Base-by-base conservation (phyloP, 1,140 invertebrate genomes). In the Drosophila tropicalis region DNA sequence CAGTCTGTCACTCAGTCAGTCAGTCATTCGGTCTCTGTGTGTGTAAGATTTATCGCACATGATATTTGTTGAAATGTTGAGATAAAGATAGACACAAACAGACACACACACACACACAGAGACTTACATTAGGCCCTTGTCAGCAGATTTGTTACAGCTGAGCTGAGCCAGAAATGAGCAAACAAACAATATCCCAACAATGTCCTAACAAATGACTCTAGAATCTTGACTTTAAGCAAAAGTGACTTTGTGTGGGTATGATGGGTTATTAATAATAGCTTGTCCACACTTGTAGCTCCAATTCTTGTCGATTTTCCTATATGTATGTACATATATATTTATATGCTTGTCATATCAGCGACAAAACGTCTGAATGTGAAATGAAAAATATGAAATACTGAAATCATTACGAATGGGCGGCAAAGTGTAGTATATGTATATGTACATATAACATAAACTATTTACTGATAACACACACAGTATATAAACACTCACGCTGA, bases 401-500 rank as follows among this genome's bases (percentile, higher is more conserved):
- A 65, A 60, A 60, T 57, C 44, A 51, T 54, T 41, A 25, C 5
- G 44, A 51, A 44, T 15, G 10, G 47, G 39, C 47, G 56, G 75
- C 76, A 68, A 82, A 76, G 67, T 76, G 74, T 74, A 76, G 62
- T 68, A 76, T 76, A 80, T 25, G 4, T 25, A 3, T 4, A 25
- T 29, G 29, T 29, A 29, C 29, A 61, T 41, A 83, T 76, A 79
- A 60, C 55, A 76, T 70, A 78, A 87, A 87, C 84, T 87, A 89
- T 87, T 87, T 87, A 87, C 84, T 87, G 84, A 87, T 87, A 87
- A 89, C 73, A 77, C 65, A 77, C 65, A 63, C 65, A 62, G 67
- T 62, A 75, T 65, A 58, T 32, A 65, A 22, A 62, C 39, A 69
- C 40, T 60, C 15, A n/a, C 10, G 40, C 19, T 15, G 25, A 36